Evolutionary conservation across 2,797 vertebrate species (phyloP), one percentile per base, ranked within the genome.

Genomic region (Lycodopsis pacificus): DNA sequence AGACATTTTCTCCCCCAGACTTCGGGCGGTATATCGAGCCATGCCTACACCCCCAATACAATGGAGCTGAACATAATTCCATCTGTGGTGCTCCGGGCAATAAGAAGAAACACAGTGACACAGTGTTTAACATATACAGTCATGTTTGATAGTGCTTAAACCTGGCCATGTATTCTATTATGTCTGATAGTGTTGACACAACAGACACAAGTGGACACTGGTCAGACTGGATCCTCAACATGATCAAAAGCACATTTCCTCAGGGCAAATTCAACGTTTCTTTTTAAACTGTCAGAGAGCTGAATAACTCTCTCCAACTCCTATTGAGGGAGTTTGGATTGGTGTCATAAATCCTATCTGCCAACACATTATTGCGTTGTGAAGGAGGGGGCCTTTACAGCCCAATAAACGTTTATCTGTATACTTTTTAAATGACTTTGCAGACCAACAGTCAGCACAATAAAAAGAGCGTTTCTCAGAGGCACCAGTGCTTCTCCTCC

Each of bases 351-450:
- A 81, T 64, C 42, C 40, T 57, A 74, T 22, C 40, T 58, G 79
- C 72, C 64, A 54, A 25, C 40, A 6, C 13, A 0, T 54, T 62
- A 64, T 13, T 71, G 73, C 64, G 11, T 27, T 42, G 71, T 5
- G 20, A 62, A 54, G 81, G 72, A 68, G 27, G 25, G 38, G 25
- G 72, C 48, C 32, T 85, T 87, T 76, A 78, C 71, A 59, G 65
- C 73, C 75, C 84, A 80, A 87, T 85, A 88, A 89, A 91, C 71
- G 20, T 78, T 80, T 65, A 89, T 82, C 76, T 80, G 74, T 90
- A 84, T 84, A 73, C 79, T 68, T 82, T 72, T 77, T 42, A 76
- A 89, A 86, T 78, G n/a, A 57, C 75, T 87, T 83, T 76, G 70
- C 77, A 85, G 83, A 69, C 59, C 78, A 84, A 76, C 76, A 77